Conservation (phyloP, 2,113 vertebrate genomes). For the Phylloscopus trochiloides region DNA sequence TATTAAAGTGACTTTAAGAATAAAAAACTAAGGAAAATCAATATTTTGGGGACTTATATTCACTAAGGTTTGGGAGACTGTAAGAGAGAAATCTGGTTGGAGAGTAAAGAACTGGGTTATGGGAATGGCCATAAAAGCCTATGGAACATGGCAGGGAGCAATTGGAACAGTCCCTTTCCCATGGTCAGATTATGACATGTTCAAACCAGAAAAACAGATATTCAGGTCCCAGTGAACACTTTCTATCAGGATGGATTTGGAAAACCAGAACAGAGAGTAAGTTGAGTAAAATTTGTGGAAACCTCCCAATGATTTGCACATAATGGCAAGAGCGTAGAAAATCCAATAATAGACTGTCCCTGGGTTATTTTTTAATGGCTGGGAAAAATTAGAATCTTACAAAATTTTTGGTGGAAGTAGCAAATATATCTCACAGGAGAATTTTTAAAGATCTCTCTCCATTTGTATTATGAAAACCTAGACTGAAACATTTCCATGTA, state of each 20-base stretch:
- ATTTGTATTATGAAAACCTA: neutral
- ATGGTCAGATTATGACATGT: rapidly evolving
- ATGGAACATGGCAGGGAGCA: neutral
- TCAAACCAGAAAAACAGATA: neutral
- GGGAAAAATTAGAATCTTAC: neutral
- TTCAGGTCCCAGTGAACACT: neutral
- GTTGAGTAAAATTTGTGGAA: neutral
- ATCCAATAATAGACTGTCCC: neutral
- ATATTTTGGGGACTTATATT: neutral
- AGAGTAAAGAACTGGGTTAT: neutral
- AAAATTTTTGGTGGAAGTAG: neutral
- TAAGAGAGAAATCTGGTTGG: neutral
- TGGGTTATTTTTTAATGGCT: neutral
- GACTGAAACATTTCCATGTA: neutral
- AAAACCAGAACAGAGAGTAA: neutral
- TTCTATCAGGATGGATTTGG: neutral
- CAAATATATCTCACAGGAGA: neutral
- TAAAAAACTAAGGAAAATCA: neutral
- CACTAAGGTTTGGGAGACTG: neutral
- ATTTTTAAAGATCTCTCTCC: neutral
- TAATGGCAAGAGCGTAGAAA: neutral
- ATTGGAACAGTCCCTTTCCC: neutral
- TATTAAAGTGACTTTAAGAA: neutral
- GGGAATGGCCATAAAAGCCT: neutral
- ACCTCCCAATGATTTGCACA: neutral